These are phyloP conservation scores for Leptopilina boulardi DNA, from an alignment of 1,140 invertebrate genomes.

Conservation along the genomic window DNA sequence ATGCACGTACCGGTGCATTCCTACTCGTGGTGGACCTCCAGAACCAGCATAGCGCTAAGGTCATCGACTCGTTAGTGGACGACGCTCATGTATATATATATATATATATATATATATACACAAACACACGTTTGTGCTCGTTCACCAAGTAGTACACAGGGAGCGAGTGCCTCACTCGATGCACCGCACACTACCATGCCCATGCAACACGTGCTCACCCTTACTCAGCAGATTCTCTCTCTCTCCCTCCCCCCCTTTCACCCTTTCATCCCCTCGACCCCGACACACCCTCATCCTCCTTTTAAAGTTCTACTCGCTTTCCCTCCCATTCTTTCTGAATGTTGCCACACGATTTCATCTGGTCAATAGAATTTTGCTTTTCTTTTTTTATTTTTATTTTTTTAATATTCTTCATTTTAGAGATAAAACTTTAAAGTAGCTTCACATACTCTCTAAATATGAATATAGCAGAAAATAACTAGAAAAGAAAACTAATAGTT, in stretches of 20 bases:
- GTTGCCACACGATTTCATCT: neutral
- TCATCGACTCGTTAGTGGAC: slow-evolving; percentile 31
- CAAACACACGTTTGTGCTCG: slow-evolving; percentile 11
- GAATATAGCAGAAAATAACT: too few relatives aligned
- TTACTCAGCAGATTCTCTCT: slow-evolving; percentile 2
- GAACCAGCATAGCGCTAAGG: slow-evolving; percentile 25
- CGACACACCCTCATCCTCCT: neutral
- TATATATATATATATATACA: neutral
- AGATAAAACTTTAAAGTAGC: neutral
- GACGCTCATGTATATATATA: too few relatives aligned
- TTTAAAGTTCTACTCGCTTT: neutral
- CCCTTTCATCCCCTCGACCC: neutral
- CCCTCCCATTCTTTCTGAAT: neutral
- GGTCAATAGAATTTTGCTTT: neutral
- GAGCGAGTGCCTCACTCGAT: slow-evolving; percentile 5
- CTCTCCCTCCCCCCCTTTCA: neutral
- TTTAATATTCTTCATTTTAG: neutral
- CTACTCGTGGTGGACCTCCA: slow-evolving; percentile 22
- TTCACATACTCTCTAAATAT: too few relatives aligned
- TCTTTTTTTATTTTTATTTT: neutral
- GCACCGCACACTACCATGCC: neutral
- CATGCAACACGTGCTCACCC: slow-evolving; percentile 32
- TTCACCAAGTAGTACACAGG: slow-evolving; percentile 6
- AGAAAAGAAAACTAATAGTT: too few relatives aligned
- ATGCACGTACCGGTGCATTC: slow-evolving; percentile 31